Conservation (phyloP, 2,888 invertebrate species). For the Athalia cordata region DNA sequence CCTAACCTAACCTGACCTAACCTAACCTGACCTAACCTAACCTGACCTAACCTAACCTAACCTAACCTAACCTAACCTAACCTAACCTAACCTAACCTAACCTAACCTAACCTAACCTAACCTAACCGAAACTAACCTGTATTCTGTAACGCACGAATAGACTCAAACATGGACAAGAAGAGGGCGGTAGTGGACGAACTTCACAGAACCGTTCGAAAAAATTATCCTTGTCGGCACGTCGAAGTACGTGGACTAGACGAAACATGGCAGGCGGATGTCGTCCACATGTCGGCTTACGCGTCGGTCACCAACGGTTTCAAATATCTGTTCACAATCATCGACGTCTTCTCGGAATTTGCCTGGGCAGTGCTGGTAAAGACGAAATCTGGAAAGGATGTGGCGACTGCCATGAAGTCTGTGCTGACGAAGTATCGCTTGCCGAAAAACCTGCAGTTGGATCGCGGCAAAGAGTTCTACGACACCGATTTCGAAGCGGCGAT, state of each 20-base stretch:
- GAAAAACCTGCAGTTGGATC: not conserved
- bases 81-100: no score
- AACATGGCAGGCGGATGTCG: slow-evolving; percentile 72
- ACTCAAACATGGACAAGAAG: not conserved
- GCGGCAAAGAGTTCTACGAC: not conserved
- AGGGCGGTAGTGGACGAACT: slow-evolving; percentile 56
- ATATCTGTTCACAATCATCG: slow-evolving; percentile 67
- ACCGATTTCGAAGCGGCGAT: not conserved
- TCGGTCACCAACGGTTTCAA: slow-evolving; percentile 62
- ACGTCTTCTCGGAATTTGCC: slow-evolving; percentile 67
- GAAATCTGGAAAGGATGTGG: slow-evolving; percentile 58
- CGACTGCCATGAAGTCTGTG: slow-evolving; percentile 42
- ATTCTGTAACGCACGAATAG: not conserved
- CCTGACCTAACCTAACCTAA: no score
- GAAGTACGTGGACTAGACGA: slow-evolving; percentile 68
- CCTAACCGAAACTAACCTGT: not conserved
- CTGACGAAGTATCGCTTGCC: not conserved
- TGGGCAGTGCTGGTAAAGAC: slow-evolving; percentile 64
- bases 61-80: no score
- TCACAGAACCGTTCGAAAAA: slow-evolving; percentile 66
- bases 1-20: no score
- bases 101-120: no score
- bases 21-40: no score
- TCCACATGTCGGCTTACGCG: slow-evolving; percentile 63
- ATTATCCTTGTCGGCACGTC: slow-evolving; percentile 64